Conservation (phyloP, 2,113 vertebrate species). For the Lipophrys pholis region DNA sequence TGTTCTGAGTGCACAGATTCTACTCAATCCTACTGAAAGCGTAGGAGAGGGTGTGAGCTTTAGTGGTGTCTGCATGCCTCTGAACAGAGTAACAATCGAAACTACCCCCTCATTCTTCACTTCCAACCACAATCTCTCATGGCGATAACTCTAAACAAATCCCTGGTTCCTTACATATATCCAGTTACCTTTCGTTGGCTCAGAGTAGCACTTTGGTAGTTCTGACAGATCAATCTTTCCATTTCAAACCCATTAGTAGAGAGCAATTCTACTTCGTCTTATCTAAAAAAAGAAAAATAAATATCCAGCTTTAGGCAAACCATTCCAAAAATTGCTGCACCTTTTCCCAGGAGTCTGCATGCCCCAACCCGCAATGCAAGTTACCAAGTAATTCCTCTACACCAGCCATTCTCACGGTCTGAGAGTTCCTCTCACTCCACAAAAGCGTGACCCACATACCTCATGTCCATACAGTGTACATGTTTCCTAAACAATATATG, state of each 20-base stretch:
- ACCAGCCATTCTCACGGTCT: background rate
- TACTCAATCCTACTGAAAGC: slow-evolving; percentile 6
- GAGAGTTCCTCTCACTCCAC: slow-evolving; percentile 19
- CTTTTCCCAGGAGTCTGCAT: slow-evolving; percentile 40
- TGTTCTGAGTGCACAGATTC: too few relatives aligned
- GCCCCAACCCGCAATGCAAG: slow-evolving; percentile 42
- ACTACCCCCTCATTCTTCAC: slow-evolving; percentile 42
- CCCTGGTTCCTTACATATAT: slow-evolving; percentile 13
- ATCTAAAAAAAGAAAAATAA: too few relatives aligned
- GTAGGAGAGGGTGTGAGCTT: slow-evolving; percentile 51
- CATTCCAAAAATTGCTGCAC: slow-evolving; percentile 22
- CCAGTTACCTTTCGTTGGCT: slow-evolving; percentile 2
- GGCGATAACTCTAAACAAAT: slow-evolving; percentile 13
- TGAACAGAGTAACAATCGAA: slow-evolving; percentile 29
- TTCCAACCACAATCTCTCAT: slow-evolving; percentile 21
- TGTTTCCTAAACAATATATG: background rate
- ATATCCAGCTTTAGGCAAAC: background rate
- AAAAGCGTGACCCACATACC: slow-evolving; percentile 6
- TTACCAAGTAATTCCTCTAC: background rate
- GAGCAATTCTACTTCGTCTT: slow-evolving; percentile 5
- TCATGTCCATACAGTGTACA: background rate
- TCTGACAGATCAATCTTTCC: slow-evolving; percentile 38
- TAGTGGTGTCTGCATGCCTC: background rate
- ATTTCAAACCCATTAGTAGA: slow-evolving; percentile 29
- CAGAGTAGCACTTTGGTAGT: slow-evolving; percentile 17